Conservation (phyloP, 2,888 invertebrate genomes). For the Slavum lentiscoides region DNA sequence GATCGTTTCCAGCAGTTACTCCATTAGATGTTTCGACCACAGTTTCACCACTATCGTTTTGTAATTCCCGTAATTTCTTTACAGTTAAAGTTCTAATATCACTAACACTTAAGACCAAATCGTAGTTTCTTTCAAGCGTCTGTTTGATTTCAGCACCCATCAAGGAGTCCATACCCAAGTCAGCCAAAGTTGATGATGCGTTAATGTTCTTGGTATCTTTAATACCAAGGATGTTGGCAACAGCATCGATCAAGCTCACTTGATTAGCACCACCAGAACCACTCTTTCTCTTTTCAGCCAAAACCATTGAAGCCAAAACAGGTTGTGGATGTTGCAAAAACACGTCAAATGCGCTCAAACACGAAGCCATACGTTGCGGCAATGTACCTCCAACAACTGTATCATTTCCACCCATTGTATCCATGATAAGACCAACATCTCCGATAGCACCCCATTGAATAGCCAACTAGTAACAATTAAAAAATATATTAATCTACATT, state of each 20-base stretch:
- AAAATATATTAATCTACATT: background rate
- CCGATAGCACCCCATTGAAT: constrained; percentile 99
- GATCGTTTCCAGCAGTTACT: constrained; percentile 26
- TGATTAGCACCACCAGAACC: constrained; percentile 63
- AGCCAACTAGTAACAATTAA: constrained; percentile 63
- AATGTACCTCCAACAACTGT: constrained; percentile 92
- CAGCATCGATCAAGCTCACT: constrained; percentile 73
- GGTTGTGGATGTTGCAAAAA: constrained; percentile 90
- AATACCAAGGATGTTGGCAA: constrained; percentile 87
- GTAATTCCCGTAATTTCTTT: constrained; percentile 70
- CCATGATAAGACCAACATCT: constrained; percentile 90
- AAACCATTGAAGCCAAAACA: constrained; percentile 79
- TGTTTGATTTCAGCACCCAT: constrained; percentile 99
- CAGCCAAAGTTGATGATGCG: constrained; percentile 78
- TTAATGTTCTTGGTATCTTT: constrained; percentile 82
- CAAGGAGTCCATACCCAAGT: constrained; percentile 96
- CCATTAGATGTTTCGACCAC: constrained; percentile 58
- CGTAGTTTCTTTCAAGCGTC: constrained; percentile 88
- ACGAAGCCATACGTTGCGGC: constrained; percentile 92
- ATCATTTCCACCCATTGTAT: constrained; percentile 89
- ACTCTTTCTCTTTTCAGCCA: constrained; percentile 79
- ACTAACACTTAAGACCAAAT: constrained; percentile 85
- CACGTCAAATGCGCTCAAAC: constrained; percentile 82
- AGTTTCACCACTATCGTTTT: constrained; percentile 58
- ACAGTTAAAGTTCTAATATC: constrained; percentile 87